Percentiles rank a stretch among this genome's conserved stretches.
These are phyloP conservation scores for Ophion ventricosus DNA, from an alignment of 2,888 invertebrate species.

Conservation along the genomic window DNA sequence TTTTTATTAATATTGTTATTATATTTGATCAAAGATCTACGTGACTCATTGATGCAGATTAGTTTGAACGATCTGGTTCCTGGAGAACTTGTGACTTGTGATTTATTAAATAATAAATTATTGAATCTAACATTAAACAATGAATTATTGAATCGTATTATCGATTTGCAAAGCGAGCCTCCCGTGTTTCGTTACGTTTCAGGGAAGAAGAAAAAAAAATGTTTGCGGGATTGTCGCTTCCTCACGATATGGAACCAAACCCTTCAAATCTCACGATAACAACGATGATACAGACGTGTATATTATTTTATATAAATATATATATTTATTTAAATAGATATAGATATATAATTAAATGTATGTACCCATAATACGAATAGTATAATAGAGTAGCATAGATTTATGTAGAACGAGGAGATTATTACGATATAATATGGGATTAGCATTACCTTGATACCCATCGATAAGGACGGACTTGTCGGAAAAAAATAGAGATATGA, in stretches of 20 bases:
- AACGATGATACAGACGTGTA: slow-evolving; percentile 57
- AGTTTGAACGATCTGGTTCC: slow-evolving; percentile 78
- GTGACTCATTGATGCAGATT: slow-evolving; percentile 67
- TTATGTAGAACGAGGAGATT: slow-evolving; percentile 80
- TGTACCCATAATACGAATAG: slow-evolving; percentile 64
- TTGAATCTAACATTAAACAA: no score
- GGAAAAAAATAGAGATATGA: slow-evolving; percentile 84
- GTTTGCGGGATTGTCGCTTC: not conserved
- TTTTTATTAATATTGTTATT: slow-evolving; percentile 53
- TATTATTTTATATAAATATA: slow-evolving; percentile 58
- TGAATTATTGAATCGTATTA: not conserved
- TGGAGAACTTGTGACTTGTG: slow-evolving; percentile 25
- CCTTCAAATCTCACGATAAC: slow-evolving; percentile 74
- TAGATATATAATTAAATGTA: slow-evolving; percentile 68
- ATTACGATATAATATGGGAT: slow-evolving; percentile 83
- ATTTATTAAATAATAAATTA: not conserved
- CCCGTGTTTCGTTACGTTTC: no score
- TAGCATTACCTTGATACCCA: slow-evolving; percentile 84
- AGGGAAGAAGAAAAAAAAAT: not conserved
- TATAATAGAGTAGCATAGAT: slow-evolving; percentile 63
- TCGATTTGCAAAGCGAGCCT: no score
- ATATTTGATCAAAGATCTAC: slow-evolving; percentile 74
- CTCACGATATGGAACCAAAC: slow-evolving; percentile 72
- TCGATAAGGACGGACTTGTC: slow-evolving; percentile 84
- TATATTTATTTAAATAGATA: slow-evolving; percentile 72